Conservation (phyloP, 2,797 vertebrate genomes). For the Anguilla megastoma region DNA sequence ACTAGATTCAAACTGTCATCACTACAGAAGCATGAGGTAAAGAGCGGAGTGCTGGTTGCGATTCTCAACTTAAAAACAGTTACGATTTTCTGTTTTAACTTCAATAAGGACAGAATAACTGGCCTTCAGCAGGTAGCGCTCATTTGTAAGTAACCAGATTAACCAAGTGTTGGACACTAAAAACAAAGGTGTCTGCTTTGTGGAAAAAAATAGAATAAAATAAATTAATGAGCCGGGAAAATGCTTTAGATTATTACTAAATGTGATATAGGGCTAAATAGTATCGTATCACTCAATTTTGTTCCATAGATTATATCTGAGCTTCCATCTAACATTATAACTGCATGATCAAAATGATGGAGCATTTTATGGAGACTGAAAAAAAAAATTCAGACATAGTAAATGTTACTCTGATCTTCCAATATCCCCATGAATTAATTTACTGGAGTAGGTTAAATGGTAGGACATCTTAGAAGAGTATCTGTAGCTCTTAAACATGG, state of each 20-base stretch:
- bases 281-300: not conserved
- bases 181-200: not conserved
- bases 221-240: not conserved
- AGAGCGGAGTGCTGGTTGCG: not conserved
- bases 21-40: not conserved
- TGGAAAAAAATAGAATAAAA: not conserved
- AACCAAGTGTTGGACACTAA: not conserved
- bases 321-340: not conserved
- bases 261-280: not conserved
- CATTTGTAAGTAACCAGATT: not conserved
- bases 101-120: not conserved
- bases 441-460: conserved; percentile 55
- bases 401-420: conserved; percentile 45
- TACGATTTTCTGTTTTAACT: not conserved
- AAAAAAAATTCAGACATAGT: conserved; percentile 40
- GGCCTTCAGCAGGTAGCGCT: not conserved
- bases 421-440: conserved; percentile 56
- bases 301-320: not conserved
- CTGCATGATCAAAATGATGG: not conserved
- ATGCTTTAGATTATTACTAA: not conserved
- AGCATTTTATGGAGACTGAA: not conserved
- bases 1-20: not conserved
- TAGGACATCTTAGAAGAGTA: conserved; percentile 42
- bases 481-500: conserved; percentile 33
- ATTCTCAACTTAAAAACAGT: not conserved